A percentile compares a stretch with the other conserved stretches of the same genome.
These are phyloP conservation scores for Rhinichthys osculus DNA, from an alignment of 2,797 vertebrate species.

Conservation along the genomic window DNA sequence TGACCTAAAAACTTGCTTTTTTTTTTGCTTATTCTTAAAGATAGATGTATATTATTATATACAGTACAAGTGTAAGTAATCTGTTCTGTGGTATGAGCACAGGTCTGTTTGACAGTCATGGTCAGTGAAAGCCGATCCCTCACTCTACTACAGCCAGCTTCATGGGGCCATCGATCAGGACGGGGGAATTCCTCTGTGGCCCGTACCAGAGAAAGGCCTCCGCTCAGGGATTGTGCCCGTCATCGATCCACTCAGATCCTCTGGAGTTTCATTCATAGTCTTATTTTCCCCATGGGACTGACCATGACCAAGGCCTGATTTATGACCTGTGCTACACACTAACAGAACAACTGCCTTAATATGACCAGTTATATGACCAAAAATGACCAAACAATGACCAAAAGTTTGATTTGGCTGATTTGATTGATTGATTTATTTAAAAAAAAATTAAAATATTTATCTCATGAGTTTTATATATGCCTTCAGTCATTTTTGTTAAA, in stretches of 20 bases:
- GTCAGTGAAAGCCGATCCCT: conserved; percentile 46
- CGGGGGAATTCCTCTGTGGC: conserved; percentile 54
- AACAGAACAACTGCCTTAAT: background rate
- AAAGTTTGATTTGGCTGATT: background rate
- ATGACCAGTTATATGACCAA: background rate
- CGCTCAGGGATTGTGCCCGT: conserved; percentile 7
- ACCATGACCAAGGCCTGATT: background rate
- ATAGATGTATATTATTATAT: background rate
- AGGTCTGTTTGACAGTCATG: conserved; percentile 13
- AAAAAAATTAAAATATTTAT: background rate
- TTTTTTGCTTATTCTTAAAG: background rate
- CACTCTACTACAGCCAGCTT: conserved; percentile 8
- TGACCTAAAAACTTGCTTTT: background rate
- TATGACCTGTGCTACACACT: background rate
- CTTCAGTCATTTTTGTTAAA: background rate
- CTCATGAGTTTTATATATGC: background rate
- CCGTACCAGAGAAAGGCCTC: conserved; percentile 30
- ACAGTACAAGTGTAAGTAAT: background rate
- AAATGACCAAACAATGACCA: background rate
- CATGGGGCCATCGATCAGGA: conserved; percentile 45
- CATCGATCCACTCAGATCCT: conserved; percentile 42
- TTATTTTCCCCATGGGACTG: conserved; percentile 8
- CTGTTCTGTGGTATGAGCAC: background rate
- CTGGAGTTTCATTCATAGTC: conserved; percentile 40
- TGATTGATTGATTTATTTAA: background rate